These are phyloP conservation scores for Drosophila kanapiae DNA, from an alignment of 1,140 invertebrate species.

Conservation along the genomic window DNA sequence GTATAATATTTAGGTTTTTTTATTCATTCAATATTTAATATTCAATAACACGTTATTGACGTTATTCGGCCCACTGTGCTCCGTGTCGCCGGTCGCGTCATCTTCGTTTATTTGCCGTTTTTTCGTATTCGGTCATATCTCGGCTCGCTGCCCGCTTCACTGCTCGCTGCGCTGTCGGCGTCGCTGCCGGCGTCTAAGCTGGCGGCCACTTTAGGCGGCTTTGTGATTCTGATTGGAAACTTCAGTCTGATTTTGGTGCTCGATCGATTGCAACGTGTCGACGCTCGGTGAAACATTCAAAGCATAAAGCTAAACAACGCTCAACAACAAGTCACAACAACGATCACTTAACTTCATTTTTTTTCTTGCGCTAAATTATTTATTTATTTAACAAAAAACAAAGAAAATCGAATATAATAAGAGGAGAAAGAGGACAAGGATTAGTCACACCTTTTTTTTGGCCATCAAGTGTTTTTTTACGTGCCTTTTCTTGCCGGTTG, in stretches of 20 bases:
- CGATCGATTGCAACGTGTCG: constrained; percentile 84
- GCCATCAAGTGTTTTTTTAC: constrained; percentile 44
- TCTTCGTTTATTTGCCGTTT: constrained; percentile 58
- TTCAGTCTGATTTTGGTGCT: constrained; percentile 85
- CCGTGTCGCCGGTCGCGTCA: constrained; percentile 48
- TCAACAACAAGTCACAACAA: constrained; percentile 25
- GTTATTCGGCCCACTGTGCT: constrained; percentile 14
- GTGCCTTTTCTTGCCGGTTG: constrained; percentile 57
- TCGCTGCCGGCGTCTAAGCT: constrained; percentile 59
- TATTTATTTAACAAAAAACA: constrained; percentile 37
- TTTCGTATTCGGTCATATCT: constrained; percentile 82
- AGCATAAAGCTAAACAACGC: constrained; percentile 18
- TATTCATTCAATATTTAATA: no score
- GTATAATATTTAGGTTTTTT: no score
- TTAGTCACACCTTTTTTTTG: constrained; percentile 61
- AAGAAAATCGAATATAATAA: constrained; percentile 10
- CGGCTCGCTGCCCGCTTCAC: constrained; percentile 42
- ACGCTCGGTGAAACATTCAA: constrained; percentile 58
- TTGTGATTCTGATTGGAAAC: constrained; percentile 80
- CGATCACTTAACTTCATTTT: constrained; percentile 38
- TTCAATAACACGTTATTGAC: no score
- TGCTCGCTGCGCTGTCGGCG: constrained; percentile 20
- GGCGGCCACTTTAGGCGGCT: constrained; percentile 75
- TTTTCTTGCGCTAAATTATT: constrained; percentile 42
- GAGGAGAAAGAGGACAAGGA: constrained; percentile 48